Conservation (phyloP, 2,797 vertebrate species). For the Urophycis tenuis region DNA sequence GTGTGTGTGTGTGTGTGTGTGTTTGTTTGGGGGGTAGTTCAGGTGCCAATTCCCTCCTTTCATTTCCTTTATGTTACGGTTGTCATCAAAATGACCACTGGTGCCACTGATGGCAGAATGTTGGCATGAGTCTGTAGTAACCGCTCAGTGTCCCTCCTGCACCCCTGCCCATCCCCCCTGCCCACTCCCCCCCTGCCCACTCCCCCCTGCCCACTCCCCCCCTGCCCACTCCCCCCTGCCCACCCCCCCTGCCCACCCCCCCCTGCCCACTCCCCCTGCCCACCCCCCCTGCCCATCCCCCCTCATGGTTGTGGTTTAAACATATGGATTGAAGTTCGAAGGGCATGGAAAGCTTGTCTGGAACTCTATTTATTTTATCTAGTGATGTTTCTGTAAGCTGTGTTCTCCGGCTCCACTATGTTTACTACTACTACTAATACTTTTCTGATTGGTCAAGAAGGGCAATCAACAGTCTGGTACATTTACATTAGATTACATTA, state of each 20-base stretch:
- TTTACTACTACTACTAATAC: no score
- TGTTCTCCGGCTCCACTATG: not conserved
- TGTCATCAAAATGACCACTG: conserved; percentile 46
- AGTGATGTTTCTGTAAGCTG: not conserved
- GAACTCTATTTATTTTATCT: not conserved
- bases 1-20: not conserved
- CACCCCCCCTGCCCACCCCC: no score
- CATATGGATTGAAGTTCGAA: not conserved
- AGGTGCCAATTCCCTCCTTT: conserved; percentile 46
- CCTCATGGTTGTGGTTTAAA: not conserved
- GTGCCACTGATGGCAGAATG: conserved; percentile 26
- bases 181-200: no score
- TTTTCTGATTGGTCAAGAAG: no score
- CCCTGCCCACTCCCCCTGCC: conserved; percentile 16
- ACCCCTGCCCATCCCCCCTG: no score
- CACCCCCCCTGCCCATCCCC: not conserved
- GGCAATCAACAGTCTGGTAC: no score
- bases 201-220: no score
- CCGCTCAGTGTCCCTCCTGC: conserved; percentile 10
- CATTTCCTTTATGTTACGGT: conserved; percentile 44
- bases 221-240: not conserved
- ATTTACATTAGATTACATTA: no score
- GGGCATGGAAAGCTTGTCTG: not conserved
- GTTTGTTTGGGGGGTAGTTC: conserved; percentile 20
- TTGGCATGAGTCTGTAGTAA: conserved; percentile 21